phyloP scores from a whole-genome alignment of 1,140 invertebrate genomes.

The Drosophila miranda region DNA sequence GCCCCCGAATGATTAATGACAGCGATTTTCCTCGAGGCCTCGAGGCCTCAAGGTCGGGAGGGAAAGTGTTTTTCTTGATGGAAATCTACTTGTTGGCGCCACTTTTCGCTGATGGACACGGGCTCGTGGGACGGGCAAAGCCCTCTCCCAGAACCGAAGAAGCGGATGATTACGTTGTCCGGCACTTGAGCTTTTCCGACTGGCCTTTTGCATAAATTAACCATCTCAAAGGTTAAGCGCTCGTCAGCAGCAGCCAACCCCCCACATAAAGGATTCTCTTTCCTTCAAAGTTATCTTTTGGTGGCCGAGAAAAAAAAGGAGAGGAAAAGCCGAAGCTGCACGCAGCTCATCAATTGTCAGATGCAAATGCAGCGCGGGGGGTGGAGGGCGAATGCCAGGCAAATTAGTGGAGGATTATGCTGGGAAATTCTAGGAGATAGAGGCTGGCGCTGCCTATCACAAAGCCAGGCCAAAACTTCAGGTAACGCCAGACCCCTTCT shows the following conservation, averaged over 20 bases:
- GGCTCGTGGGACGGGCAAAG: slow-evolving; percentile 18
- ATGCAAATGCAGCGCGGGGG: slow-evolving; percentile 14
- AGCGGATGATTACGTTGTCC: slow-evolving; percentile 45
- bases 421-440: neutral
- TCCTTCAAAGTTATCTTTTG: neutral
- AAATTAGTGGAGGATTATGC: slow-evolving; percentile 50
- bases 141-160: neutral
- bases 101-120: slow-evolving; percentile 22
- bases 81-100: slow-evolving; percentile 71
- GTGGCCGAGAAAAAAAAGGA: neutral
- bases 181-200: slow-evolving; percentile 30
- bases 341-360: slow-evolving; percentile 44
- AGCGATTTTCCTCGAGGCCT: slow-evolving; percentile 42
- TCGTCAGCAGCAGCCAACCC: no score
- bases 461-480: slow-evolving; percentile 34
- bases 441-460: slow-evolving; percentile 4
- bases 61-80: slow-evolving; percentile 42
- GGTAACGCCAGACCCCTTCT: slow-evolving; percentile 23
- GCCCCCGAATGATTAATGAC: slow-evolving; percentile 74
- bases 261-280: no score
- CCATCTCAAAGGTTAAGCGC: slow-evolving; percentile 20
- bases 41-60: neutral
- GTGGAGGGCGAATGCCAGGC: slow-evolving; percentile 9
- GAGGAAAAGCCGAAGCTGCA: neutral
- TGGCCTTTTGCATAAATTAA: slow-evolving; percentile 58